Conservation (phyloP, 2,797 vertebrate genomes). For the Tenualosa thibaudeaui region DNA sequence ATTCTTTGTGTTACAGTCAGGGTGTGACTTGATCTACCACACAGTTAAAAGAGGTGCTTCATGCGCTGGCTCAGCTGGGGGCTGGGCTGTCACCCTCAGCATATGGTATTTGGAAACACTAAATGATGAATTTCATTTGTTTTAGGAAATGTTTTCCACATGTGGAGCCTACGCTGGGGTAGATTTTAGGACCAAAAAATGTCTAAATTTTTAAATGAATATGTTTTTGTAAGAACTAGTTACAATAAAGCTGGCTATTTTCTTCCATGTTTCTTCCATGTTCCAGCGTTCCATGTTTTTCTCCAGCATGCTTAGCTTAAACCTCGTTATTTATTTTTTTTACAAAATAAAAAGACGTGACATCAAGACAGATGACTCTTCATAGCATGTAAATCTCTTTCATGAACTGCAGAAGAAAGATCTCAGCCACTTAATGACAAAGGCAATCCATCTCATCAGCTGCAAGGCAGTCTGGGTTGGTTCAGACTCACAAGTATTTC, state of each 20-base stretch:
- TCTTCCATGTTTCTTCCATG: background rate
- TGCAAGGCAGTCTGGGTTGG: background rate
- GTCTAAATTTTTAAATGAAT: constrained; percentile 9
- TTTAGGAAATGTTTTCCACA: constrained; percentile 22
- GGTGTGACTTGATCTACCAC: constrained; percentile 19
- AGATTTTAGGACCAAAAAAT: background rate
- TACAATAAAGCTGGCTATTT: background rate
- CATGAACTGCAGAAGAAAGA: background rate
- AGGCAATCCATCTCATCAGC: background rate
- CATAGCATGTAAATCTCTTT: background rate
- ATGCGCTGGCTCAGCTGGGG: background rate
- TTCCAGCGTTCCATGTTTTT: background rate
- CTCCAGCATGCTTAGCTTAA: background rate
- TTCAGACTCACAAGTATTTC: background rate
- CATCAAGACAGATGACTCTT: constrained; percentile 6
- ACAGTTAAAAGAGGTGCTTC: constrained; percentile 1
- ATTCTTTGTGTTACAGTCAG: constrained; percentile 21
- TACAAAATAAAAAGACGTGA: background rate
- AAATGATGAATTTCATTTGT: constrained; percentile 25
- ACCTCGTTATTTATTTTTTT: background rate
- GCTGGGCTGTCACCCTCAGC: background rate
- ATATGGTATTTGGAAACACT: constrained; percentile 5
- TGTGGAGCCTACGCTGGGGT: background rate
- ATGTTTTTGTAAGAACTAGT: constrained; percentile 20
- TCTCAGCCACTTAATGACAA: background rate